Base-by-base conservation (phyloP, 2,888 invertebrate genomes). In the Archips xylosteana region DNA sequence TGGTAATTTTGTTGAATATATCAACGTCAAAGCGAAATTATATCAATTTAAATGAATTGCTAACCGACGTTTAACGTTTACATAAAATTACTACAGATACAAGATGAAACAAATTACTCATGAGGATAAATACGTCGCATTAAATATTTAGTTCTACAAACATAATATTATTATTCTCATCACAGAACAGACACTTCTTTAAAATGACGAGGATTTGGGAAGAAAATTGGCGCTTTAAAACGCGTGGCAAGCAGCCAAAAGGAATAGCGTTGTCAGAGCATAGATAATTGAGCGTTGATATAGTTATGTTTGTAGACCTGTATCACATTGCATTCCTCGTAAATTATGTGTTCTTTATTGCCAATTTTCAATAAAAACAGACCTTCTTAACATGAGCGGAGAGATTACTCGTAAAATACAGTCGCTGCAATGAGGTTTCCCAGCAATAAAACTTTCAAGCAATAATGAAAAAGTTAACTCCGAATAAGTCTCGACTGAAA, bases 241-340 rank as follows among this genome's bases (percentile, higher is more conserved):
- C 39, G 13, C 39, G 59, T 69, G 68, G 73, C 73, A 73, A 49
- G 9, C 64, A 13, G 59, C 68, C 68, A 68, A 73, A 57, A 67
- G 45, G 34, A 51, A 62, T 71, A 42, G 3, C 34, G 23, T 0
- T 13, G 32, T 61, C 23, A 57, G 23, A 47, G 47, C 45, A 57
- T 32, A 32, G 3, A 32, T 32, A 10, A 32, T 2, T 23, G 2
- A 23, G 54, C 9, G 54, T 54, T 15, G 8, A 54, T 8, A 54
- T 54, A 51, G 4, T 54, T 23, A 15, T 51, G 6, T 23, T 54
- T 23, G 32, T 32, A 32, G 57, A 6, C 8, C 9, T 5, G 54
- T 23, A 23, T 54, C 23, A 8, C 60, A 5, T 34, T 13, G 59
- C 59, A 39, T 60, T 13, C 36, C n/a, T n/a, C 36, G 32, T 59